Evolutionary conservation across 2,113 vertebrate genomes (phyloP).

Genomic region (Promerops cafer): DNA sequence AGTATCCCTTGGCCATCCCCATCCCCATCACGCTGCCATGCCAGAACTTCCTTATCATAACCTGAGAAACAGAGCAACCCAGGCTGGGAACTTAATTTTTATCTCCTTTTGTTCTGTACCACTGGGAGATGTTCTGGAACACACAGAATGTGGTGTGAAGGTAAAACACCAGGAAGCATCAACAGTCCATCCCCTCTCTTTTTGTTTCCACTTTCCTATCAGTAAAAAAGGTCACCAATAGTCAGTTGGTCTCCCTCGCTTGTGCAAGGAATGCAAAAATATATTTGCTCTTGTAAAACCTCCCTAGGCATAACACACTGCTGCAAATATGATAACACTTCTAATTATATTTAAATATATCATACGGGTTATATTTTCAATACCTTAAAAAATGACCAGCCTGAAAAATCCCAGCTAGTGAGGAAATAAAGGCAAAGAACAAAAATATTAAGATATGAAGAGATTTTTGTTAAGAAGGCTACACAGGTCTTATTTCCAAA

Average conservation of each 20-base stretch:
- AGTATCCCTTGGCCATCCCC: background rate
- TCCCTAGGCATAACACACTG: background rate
- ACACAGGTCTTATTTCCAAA: background rate
- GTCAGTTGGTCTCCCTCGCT: background rate
- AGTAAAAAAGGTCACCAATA: background rate
- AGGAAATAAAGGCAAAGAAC: background rate
- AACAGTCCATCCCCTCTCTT: background rate
- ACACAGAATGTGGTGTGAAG: background rate
- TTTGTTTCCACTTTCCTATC: background rate
- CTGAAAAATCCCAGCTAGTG: background rate
- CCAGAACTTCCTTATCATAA: background rate
- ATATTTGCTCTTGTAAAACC: background rate
- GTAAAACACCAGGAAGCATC: background rate
- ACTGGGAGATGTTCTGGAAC: background rate
- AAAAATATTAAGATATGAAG: slow-evolving; percentile 21
- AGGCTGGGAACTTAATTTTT: background rate
- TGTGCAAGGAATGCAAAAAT: background rate
- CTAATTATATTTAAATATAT: slow-evolving; percentile 35
- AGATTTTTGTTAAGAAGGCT: background rate
- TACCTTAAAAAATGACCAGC: slow-evolving; percentile 4
- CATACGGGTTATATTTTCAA: background rate
- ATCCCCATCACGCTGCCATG: fast-evolving
- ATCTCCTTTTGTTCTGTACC: background rate
- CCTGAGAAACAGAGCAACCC: background rate
- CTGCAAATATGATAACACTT: slow-evolving; percentile 2